phyloP scores from a whole-genome alignment of 1,140 invertebrate species.

The Forficula auricularia region DNA sequence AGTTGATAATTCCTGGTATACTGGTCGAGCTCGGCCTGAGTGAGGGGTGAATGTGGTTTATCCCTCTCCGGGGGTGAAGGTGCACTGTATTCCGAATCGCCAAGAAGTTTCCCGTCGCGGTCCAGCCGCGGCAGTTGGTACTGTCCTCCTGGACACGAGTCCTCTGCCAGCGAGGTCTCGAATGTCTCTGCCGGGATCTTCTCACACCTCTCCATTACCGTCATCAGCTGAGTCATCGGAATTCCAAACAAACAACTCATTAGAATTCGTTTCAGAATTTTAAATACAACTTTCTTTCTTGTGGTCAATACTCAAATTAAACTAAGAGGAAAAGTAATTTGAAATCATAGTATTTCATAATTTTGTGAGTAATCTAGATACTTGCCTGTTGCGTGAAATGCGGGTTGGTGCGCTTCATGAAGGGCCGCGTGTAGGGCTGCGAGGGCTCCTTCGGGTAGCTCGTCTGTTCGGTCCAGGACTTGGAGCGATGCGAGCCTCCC shows the following conservation, averaged over 20 bases:
- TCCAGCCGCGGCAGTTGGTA: constrained; percentile 37
- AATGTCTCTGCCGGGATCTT: constrained; percentile 45
- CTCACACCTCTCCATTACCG: constrained; percentile 56
- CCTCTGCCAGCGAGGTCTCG: constrained; percentile 23
- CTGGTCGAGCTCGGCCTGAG: constrained; percentile 50
- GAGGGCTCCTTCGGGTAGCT: constrained; percentile 54
- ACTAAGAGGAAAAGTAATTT: too few species aligned
- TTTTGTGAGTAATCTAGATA: constrained; percentile 4
- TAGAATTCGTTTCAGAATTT: too few species aligned
- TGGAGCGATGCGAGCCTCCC: constrained; percentile 39
- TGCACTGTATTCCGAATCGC: constrained; percentile 50
- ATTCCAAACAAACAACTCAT: neutral
- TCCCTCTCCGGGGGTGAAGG: constrained; percentile 60
- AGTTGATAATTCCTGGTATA: constrained; percentile 38
- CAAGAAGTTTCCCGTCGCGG: constrained; percentile 41
- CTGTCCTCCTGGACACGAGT: too few species aligned
- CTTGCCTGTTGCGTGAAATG: constrained; percentile 43
- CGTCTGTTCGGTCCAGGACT: constrained; percentile 57
- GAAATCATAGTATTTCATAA: too few species aligned
- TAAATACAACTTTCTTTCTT: too few species aligned
- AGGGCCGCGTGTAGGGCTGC: constrained; percentile 43
- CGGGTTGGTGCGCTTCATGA: constrained; percentile 45
- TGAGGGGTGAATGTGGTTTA: constrained; percentile 28
- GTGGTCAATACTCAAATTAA: too few species aligned
- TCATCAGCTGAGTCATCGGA: constrained; percentile 36